Base-by-base conservation (phyloP, 2,888 invertebrate genomes). In the Dicycla oo region DNA sequence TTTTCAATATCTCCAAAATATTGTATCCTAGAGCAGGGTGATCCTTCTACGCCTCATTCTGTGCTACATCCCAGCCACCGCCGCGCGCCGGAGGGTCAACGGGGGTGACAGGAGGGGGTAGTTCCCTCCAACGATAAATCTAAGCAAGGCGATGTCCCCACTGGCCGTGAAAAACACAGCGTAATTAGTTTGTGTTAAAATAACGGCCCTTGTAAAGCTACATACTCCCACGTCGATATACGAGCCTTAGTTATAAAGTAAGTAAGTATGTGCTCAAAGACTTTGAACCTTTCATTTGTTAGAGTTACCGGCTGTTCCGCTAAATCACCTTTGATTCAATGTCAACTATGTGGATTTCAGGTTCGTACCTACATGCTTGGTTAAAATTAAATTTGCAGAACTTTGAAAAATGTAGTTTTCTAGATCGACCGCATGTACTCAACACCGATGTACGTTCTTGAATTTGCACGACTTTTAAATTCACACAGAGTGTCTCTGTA, bases 151-250 rank as follows among this genome's bases (percentile, higher is more conserved):
- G 63, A 75, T 74, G 74, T 82, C 80, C 80, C 71, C 62, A 30
- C 56, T 65, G 80, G 69, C 70, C 73, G 63, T 72, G 77, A 82
- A 82, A 80, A 80, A 80, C 65, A 63, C 72, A 66, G 47, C 60
- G 80, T 82, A 82, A 82, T 82, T 82, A 82, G 76, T 82, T 76
- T 73, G 66, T 30, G 73, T 66, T 79, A 69, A 54, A 80, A 73
- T 76, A 73, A 73, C 56, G 81, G 68, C 65, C 54, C 57, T 54
- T 58, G 57, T 54, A 63, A 57, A 61, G 63, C 56, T 43, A 57
- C 65, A 43, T 47, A 26, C 58, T 34, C n/a, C 2, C 18, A 51
- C 45, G 15, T 26, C 69, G 65, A 69, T 78, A 43, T 56, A 72
- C 47, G 51, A 64, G 40, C 18, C 15, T 30, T 30, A 34, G 23